Evolutionary conservation across 2,888 invertebrate species (phyloP), one percentile per base, ranked within the genome.

Genomic region (Trachelus stipa): DNA sequence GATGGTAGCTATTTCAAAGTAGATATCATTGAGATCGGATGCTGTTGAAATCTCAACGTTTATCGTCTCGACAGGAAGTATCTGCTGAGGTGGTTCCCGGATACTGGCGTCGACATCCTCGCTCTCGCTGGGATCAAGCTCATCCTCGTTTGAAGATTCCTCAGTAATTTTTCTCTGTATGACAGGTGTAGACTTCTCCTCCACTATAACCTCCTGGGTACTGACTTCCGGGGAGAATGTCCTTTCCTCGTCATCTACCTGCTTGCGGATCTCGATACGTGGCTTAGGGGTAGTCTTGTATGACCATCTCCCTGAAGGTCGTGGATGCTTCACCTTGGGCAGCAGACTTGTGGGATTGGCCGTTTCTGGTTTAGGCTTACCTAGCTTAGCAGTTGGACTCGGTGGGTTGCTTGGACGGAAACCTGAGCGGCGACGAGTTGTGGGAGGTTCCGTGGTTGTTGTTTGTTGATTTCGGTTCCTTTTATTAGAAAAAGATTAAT

Each of bases 221-320:
- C 81, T 73, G 83, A 83, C 76, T 79, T 82, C 75, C 34, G 79
- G 75, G 93, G 92, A 73, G 90, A 84, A 82, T 92, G 23, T 12
- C 77, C 82, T 83, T 56, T 91, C 91, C 1, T 90, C 90, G 1
- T 90, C 91, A 6, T 88, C 88, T 82, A 93, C 93, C 85, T 94
- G 94, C 88, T 96, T 96, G 76, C 96, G 93, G 83, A 97, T 97
- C 75, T 95, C 95, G 12, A 97, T 95, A 90, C 97, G 94, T 4
- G 97, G 97, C 90, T 97, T 97, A 0, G 97, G 95, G 34, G 97
- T 96, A 12, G 97, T 97, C 92, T 97, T 97, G 91, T 97, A 97
- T 86, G 97, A 96, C 97, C 97, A 97, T 84, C 97, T 94, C 76
- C 97, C 97, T 74, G 96, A 96, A 23, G 96, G 93, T 73, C 97